These are phyloP conservation scores for Nephrocerus scutellatus DNA, from an alignment of 2,888 invertebrate genomes.

Conservation along the genomic window DNA sequence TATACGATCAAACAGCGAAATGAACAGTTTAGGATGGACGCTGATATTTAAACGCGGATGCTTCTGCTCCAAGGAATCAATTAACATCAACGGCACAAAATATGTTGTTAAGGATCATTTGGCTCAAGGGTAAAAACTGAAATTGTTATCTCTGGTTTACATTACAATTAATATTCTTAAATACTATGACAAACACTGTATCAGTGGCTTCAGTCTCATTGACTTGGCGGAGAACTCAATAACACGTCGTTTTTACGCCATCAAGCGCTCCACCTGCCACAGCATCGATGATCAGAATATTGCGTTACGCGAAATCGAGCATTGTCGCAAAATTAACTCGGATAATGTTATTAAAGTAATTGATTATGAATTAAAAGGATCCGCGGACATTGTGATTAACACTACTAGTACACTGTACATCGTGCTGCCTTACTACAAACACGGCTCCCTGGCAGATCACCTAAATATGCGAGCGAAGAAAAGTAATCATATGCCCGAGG, in stretches of 20 bases:
- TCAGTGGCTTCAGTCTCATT: constrained; percentile 74
- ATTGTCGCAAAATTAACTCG: constrained; percentile 62
- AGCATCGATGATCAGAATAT: constrained; percentile 66
- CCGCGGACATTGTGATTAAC: constrained; percentile 60
- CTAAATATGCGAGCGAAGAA: constrained; percentile 55
- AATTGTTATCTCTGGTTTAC: constrained; percentile 4
- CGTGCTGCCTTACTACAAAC: constrained; percentile 69
- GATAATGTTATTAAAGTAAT: constrained; percentile 66
- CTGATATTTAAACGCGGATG: constrained; percentile 68
- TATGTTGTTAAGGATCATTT: constrained; percentile 64
- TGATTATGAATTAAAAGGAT: constrained; percentile 59
- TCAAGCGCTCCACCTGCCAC: constrained; percentile 77
- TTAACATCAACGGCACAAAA: constrained; percentile 63
- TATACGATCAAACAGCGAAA: constrained; percentile 38
- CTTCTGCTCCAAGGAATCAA: constrained; percentile 64
- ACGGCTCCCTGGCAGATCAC: constrained; percentile 67
- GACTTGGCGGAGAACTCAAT: constrained; percentile 64
- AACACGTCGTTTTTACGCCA: constrained; percentile 62
- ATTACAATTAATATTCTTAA: constrained; percentile 3
- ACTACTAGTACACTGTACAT: constrained; percentile 65
- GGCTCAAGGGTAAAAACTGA: constrained; percentile 59
- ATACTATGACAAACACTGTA: constrained; percentile 25
- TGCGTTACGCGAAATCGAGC: constrained; percentile 67
- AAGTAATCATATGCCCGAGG: constrained; percentile 57
- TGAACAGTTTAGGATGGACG: constrained; percentile 65